Base-by-base conservation (phyloP, 2,797 vertebrate genomes). In the Poeciliopsis infans region DNA sequence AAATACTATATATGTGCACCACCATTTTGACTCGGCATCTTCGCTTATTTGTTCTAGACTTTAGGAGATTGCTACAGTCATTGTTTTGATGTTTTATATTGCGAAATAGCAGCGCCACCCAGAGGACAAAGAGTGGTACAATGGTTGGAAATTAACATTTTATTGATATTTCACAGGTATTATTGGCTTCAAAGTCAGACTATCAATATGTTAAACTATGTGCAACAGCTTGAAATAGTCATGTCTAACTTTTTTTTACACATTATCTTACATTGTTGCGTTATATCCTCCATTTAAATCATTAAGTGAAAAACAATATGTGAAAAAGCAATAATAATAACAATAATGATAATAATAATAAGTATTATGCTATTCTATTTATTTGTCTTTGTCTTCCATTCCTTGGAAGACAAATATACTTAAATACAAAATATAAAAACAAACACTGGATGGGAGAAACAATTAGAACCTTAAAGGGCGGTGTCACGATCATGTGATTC, bases 41-140 rank as follows among this genome's bases (percentile, higher is more conserved):
- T 13, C 18, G 0, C 20, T 51, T 1, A 33, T 11, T 64, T 47
- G 33, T 53, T 46, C 46, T 36, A 41, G 36, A 57, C 39, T 53
- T 25, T 0, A 1, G 18, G 5, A 23, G 28, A 71, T 66, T 23
- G 59, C 1, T 2, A n/a, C 4, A 20, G 31, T 45, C 23, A 28
- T 16, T 15, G 46, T 45, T 46, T 69, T 28, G 4, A 15, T 46
- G 25, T 70, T 25, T 70, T 45, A 70, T 45, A 0, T 76, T 74
- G 47, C 82, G 2, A 36, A 11, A 2, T 77, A 66, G n/a, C 28
- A 85, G 90, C 89, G 68, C 89, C 87, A 86, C 69, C 86, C n/a
- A 83, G 80, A 51, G 92, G 89, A 83, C 3, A 13, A 3, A 53
- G 16, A 1, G 15, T 64, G 74, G 0, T 71, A 82, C 72, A 53